A percentile compares a stretch with the other conserved stretches of the same genome.
These are phyloP conservation scores for Cantharis flavilabris DNA, from an alignment of 2,888 invertebrate species.

Conservation along the genomic window DNA sequence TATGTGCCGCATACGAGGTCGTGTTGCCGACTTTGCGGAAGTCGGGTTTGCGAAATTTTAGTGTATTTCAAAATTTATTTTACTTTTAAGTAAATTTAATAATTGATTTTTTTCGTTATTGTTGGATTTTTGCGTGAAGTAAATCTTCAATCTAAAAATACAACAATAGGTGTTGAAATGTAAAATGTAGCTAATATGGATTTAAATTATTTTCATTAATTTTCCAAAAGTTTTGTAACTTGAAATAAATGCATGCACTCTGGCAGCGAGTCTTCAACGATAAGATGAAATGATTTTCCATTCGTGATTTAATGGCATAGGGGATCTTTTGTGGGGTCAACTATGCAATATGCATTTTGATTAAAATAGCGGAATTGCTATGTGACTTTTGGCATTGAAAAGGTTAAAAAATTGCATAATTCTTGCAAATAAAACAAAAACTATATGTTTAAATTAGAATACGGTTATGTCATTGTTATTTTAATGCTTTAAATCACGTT, in stretches of 20 bases:
- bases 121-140: no score
- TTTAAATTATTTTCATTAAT: no score
- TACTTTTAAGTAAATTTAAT: no score
- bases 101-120: no score
- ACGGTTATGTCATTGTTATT: background rate
- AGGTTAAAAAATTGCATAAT: background rate
- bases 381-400: background rate
- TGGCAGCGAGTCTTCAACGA: background rate
- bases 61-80: no score
- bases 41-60: no score
- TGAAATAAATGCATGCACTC: background rate
- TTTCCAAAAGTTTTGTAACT: background rate
- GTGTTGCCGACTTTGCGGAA: no score
- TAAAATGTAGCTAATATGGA: no score
- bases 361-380: background rate
- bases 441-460: background rate
- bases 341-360: background rate
- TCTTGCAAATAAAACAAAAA: background rate
- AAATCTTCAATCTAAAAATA: no score
- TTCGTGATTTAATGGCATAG: background rate
- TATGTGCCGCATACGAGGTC: no score
- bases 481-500: slow-evolving; percentile 1
- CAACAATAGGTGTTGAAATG: no score
- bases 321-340: background rate
- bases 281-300: background rate